phyloP scores from a whole-genome alignment of 2,113 vertebrate species.

The Pituophis catenifer region DNA sequence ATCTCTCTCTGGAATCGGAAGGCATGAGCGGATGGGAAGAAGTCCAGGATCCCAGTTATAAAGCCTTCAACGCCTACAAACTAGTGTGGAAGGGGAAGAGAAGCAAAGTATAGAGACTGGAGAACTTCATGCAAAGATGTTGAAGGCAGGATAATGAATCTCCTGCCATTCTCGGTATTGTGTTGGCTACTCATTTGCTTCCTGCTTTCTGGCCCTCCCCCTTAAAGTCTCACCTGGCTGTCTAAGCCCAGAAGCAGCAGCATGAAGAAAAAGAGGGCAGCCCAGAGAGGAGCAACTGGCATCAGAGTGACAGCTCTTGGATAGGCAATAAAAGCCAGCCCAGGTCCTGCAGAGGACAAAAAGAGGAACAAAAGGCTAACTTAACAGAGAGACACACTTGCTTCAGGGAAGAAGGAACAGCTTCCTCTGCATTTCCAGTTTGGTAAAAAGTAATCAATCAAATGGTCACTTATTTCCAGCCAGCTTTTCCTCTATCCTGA shows the following conservation, averaged over 20 bases:
- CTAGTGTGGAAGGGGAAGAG: slow-evolving; percentile 61
- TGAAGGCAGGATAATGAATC: not conserved
- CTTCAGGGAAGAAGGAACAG: too few species aligned
- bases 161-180: too few species aligned
- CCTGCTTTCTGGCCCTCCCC: not conserved
- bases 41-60: slow-evolving; percentile 93
- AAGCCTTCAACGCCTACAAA: slow-evolving; percentile 97
- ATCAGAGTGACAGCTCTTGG: slow-evolving; percentile 95
- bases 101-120: not conserved
- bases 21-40: slow-evolving; percentile 82
- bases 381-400: not conserved
- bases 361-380: not conserved
- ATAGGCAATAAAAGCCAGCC: slow-evolving; percentile 96
- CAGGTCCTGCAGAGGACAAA: slow-evolving; percentile 74
- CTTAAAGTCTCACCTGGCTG: slow-evolving; percentile 80
- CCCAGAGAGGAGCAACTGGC: slow-evolving; percentile 93
- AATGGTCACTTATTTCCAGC: not conserved
- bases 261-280: slow-evolving; percentile 97
- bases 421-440: not conserved
- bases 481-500: not conserved
- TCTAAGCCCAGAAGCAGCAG: slow-evolving; percentile 91
- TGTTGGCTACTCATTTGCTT: too few species aligned
- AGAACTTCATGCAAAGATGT: not conserved
- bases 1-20: slow-evolving; percentile 66
- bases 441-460: not conserved